phyloP scores from a whole-genome alignment of 2,888 invertebrate genomes.

The Drosophila gaucha region DNA sequence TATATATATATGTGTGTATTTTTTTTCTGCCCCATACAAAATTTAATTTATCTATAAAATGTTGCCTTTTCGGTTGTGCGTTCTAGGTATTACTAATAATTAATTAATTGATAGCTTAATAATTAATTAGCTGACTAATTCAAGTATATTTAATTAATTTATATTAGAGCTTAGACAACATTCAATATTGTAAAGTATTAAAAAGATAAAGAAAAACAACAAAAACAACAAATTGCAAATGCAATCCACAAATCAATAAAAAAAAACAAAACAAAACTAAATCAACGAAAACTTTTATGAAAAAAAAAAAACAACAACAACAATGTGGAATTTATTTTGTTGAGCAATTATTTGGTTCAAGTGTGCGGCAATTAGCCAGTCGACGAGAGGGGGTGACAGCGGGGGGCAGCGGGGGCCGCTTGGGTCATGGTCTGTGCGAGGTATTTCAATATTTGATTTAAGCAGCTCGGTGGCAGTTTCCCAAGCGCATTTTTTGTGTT shows the following conservation, averaged over 20 bases:
- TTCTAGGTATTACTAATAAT: conserved; percentile 68
- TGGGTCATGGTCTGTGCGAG: conserved; percentile 66
- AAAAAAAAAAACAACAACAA: conserved; percentile 34
- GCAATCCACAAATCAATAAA: conserved; percentile 69
- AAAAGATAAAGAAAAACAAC: conserved; percentile 47
- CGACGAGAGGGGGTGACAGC: neutral
- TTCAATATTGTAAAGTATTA: conserved; percentile 77
- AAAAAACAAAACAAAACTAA: conserved; percentile 48
- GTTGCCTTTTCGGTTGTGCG: conserved; percentile 61
- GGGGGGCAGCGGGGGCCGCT: neutral
- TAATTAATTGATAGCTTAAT: conserved; percentile 36
- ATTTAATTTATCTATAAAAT: conserved; percentile 32
- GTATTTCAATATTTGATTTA: conserved; percentile 78
- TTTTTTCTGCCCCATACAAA: conserved; percentile 15
- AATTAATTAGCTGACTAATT: conserved; percentile 47
- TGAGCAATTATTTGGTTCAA: conserved; percentile 69
- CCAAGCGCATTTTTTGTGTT: conserved; percentile 73
- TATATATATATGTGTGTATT: neutral
- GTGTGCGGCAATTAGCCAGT: conserved; percentile 66
- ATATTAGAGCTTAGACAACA: conserved; percentile 68
- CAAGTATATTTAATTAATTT: conserved; percentile 70
- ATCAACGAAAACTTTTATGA: conserved; percentile 26
- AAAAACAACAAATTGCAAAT: conserved; percentile 51
- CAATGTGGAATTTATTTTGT: conserved; percentile 64
- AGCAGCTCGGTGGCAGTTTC: conserved; percentile 71